Evolutionary conservation across 2,113 vertebrate genomes (phyloP).

Genomic region (Prunella fulvescens): DNA sequence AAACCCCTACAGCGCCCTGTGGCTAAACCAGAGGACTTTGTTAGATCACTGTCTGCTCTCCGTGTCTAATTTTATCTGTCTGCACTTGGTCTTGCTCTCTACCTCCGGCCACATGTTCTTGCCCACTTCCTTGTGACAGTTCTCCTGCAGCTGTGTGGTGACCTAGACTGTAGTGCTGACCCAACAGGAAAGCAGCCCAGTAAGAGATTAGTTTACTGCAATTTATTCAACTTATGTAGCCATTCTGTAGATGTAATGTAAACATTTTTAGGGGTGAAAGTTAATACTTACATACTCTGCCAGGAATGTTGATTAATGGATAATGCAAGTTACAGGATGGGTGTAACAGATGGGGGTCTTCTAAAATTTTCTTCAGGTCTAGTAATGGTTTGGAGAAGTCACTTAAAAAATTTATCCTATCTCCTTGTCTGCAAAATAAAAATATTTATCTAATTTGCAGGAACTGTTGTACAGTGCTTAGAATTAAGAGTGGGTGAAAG

Average conservation of each 20-base stretch:
- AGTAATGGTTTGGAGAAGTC: neutral
- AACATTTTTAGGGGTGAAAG: neutral
- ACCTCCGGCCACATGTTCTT: constrained; percentile 33
- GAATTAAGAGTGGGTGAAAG: neutral
- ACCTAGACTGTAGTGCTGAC: neutral
- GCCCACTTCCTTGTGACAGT: constrained; percentile 19
- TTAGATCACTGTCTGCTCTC: constrained; percentile 1
- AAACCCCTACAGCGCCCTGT: neutral
- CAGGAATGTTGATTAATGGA: neutral
- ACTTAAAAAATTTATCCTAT: neutral
- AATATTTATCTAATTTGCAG: neutral
- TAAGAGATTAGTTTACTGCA: neutral
- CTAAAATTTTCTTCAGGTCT: neutral
- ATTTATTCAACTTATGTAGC: neutral
- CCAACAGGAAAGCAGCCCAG: constrained; percentile 29
- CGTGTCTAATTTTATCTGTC: neutral
- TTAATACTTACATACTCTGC: neutral
- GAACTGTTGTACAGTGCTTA: neutral
- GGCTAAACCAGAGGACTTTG: neutral
- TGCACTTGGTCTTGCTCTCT: neutral
- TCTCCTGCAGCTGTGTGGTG: constrained; percentile 29
- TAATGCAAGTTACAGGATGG: neutral
- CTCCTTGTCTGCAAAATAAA: neutral
- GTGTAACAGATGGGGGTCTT: neutral
- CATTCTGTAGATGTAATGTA: neutral